Base-by-base conservation (phyloP, 1,140 invertebrate genomes). In the Pararge aegeria region DNA sequence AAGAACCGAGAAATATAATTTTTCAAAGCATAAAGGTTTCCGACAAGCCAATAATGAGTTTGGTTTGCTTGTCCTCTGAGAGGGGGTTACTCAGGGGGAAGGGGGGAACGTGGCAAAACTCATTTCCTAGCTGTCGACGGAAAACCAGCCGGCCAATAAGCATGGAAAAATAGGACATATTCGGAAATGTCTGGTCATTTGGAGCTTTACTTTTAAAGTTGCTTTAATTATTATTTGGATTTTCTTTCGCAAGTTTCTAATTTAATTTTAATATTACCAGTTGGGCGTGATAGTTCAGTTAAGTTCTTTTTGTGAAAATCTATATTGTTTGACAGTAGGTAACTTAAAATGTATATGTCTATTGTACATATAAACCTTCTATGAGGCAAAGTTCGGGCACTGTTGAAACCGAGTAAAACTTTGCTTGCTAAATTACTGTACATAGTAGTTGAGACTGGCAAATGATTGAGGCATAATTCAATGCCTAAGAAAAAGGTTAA, bases 81-180 rank as follows among this genome's bases (percentile, higher is more conserved):
- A 53, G 61, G 55, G 48, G 49, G 29, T 40, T 55, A 34, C 37
- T 48, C 37, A 16, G 44, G 29, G 64, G 13, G 29, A 12, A 37
- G 55, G 51, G 37, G 34, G 56, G 64, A 61, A 48, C 68, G 61
- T 34, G 73, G 75, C 44, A 65, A 80, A 86, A 80, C 83, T 88
- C 85, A 88, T 86, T 86, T 88, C 85, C 85, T 77, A 70, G 69
- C 72, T 62, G 75, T 68, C 70, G 75, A 61, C 72, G 80, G 82
- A 80, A 81, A 73, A 70, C 68, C 53, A 74, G 69, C 60, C 73
- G 73, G 70, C 75, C 80, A 84, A 84, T 87, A 83, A 82, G 68
- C 73, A 75, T 62, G 67, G 74, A 79, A 84, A 86, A 83, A 83
- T 77, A 81, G 66, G 2, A 24, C 24, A 24, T 80, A 79, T 80